Conservation (phyloP, 2,888 invertebrate species). For the Dryadula phaetusa region DNA sequence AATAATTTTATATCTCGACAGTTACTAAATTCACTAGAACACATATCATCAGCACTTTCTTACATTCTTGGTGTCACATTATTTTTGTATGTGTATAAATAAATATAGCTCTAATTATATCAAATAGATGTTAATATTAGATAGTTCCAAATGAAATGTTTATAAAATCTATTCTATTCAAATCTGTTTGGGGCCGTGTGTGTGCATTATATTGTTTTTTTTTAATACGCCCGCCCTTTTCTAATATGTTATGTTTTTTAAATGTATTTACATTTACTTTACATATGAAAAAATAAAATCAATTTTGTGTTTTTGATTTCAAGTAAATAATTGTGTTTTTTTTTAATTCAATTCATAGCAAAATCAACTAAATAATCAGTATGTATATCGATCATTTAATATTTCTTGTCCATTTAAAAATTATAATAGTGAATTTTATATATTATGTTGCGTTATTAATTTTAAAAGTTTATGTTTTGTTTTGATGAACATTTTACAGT, state of each 20-base stretch:
- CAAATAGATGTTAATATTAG: constrained; percentile 48
- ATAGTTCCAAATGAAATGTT: constrained; percentile 53
- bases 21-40: constrained; percentile 68
- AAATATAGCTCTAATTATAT: constrained; percentile 43
- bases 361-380: background rate
- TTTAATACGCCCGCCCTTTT: background rate
- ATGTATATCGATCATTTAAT: constrained; percentile 19
- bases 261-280: too few species aligned
- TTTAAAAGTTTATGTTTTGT: constrained; percentile 28
- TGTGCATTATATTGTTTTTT: background rate
- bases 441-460: constrained; percentile 23
- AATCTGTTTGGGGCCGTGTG: background rate
- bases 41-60: constrained; percentile 82
- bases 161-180: constrained; percentile 43
- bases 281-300: too few species aligned
- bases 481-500: constrained; percentile 30
- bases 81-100: constrained; percentile 57
- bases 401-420: constrained; percentile 54
- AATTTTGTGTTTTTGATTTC: background rate
- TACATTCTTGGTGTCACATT: constrained; percentile 76
- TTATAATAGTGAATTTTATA: constrained; percentile 40
- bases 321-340: background rate
- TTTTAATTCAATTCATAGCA: background rate
- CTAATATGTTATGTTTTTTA: too few species aligned
- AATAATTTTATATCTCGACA: constrained; percentile 68